phyloP scores from a whole-genome alignment of 2,888 invertebrate genomes.

The Caenorhabditis sulstoni region DNA sequence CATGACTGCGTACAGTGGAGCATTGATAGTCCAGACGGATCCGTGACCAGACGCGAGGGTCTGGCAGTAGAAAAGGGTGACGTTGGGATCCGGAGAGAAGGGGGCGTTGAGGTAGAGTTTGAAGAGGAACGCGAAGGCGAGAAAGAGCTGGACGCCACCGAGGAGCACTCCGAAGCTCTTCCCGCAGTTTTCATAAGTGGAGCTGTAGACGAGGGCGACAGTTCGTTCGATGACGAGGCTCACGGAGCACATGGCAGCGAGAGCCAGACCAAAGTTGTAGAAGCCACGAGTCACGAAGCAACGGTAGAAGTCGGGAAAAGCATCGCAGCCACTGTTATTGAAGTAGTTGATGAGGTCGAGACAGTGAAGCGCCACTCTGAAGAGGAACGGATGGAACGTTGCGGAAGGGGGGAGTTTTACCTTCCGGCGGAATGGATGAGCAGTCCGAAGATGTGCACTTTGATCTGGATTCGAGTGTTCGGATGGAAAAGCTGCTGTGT shows the following conservation, averaged over 20 bases:
- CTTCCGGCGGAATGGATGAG: conserved; percentile 42
- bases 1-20: conserved; percentile 45
- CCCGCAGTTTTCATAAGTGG: conserved; percentile 40
- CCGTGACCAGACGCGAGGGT: conserved; percentile 48
- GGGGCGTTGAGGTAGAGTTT: conserved; percentile 55
- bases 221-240: conserved; percentile 43
- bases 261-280: conserved; percentile 52
- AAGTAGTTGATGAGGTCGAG: conserved; percentile 50
- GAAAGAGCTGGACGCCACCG: conserved; percentile 32
- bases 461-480: conserved; percentile 47
- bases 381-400: not conserved
- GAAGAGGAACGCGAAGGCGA: conserved; percentile 50
- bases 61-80: conserved; percentile 51
- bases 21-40: conserved; percentile 58
- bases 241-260: conserved; percentile 42
- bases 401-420: conserved; percentile 8
- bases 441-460: conserved; percentile 50
- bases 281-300: conserved; percentile 43
- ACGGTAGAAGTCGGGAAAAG: conserved; percentile 47
- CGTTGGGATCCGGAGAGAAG: conserved; percentile 30
- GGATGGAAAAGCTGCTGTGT: conserved; percentile 39
- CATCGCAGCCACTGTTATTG: conserved; percentile 39
- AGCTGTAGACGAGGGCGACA: conserved; percentile 27
- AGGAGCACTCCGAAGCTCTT: conserved; percentile 32
- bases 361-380: conserved; percentile 43